Conservation (phyloP, 2,797 vertebrate species). For the Eulemur mongoz region DNA sequence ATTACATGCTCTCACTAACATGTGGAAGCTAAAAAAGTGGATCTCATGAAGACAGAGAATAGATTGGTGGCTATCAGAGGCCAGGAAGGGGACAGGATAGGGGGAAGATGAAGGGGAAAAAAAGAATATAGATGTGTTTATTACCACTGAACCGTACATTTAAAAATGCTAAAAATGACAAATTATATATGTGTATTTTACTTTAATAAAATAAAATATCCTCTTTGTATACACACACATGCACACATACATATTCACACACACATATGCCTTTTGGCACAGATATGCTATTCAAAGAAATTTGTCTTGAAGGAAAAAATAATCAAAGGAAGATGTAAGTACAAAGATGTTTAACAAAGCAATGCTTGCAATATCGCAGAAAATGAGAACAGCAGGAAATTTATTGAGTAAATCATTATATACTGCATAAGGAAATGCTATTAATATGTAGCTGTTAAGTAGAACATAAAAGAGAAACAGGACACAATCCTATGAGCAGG, state of each 20-base stretch:
- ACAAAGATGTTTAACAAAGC: neutral
- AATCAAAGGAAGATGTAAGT: neutral
- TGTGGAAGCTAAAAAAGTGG: neutral
- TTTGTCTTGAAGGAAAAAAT: neutral
- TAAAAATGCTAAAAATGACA: neutral
- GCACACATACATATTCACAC: no score
- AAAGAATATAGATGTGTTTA: neutral
- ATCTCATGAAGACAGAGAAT: neutral
- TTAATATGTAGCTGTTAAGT: neutral
- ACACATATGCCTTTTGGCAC: neutral
- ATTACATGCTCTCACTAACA: neutral
- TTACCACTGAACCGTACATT: neutral
- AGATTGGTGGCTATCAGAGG: neutral
- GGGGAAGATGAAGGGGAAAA: no score
- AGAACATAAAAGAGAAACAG: neutral
- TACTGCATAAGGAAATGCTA: neutral
- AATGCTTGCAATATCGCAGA: neutral
- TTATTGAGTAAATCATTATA: neutral
- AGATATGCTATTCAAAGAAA: neutral
- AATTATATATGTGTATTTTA: neutral
- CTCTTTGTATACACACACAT: neutral
- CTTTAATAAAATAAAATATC: neutral
- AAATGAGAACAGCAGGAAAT: neutral
- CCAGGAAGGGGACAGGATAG: neutral
- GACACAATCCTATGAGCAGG: neutral